Conservation (phyloP, 2,113 vertebrate genomes). For the Nansenia antarctica region DNA sequence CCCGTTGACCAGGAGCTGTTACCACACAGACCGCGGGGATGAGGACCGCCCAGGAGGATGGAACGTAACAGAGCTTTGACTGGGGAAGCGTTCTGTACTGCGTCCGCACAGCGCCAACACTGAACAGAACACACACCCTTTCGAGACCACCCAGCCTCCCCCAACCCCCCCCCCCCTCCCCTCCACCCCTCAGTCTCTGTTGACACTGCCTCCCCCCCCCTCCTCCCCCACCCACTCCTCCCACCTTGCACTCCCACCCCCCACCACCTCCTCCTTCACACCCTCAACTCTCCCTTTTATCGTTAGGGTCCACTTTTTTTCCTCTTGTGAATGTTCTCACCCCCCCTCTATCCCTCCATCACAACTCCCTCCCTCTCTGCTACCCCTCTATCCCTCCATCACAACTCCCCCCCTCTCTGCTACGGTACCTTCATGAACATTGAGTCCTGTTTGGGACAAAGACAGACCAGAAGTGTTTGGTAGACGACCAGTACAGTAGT, state of each 20-base stretch:
- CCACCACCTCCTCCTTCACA: not conserved
- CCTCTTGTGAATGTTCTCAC: too few relatives aligned
- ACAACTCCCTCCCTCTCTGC: not conserved
- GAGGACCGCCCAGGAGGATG: constrained; percentile 62
- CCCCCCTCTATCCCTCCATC: not conserved
- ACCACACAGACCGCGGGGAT: constrained; percentile 31
- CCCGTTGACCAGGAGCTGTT: constrained; percentile 32
- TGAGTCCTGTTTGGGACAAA: not conserved
- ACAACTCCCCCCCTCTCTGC: not conserved
- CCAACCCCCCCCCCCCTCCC: not conserved
- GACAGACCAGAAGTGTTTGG: constrained; percentile 30
- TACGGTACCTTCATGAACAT: not conserved
- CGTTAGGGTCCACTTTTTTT: not conserved
- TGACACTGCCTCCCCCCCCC: not conserved
- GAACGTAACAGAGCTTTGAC: constrained; percentile 76
- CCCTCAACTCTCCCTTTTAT: not conserved
- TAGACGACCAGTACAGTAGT: constrained; percentile 40
- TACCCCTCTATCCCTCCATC: not conserved
- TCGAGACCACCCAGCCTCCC: not conserved
- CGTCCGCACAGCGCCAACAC: constrained; percentile 36
- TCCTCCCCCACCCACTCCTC: not conserved
- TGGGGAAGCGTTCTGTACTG: constrained; percentile 43
- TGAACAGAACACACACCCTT: constrained; percentile 41
- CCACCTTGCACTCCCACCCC: not conserved
- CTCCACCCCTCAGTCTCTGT: not conserved